Evolutionary conservation across 92 coral and sea anemone genomes (phyloP).

Genomic region (Zoanthus sociatus): DNA sequence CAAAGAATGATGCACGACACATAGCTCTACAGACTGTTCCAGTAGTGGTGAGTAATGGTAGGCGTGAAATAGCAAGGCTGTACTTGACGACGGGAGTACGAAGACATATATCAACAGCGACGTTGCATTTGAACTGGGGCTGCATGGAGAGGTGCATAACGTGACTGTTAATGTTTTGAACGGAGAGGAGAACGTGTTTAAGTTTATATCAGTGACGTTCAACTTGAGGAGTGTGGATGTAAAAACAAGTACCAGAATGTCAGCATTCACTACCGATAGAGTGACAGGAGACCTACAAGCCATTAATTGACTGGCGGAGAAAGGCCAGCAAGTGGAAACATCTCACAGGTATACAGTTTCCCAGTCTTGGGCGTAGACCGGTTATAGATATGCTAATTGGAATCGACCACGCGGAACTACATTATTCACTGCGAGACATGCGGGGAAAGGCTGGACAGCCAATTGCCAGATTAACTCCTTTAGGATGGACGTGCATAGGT

Average conservation of each 20-base stretch:
- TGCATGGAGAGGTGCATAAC: constrained; percentile 41
- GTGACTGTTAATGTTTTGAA: constrained; percentile 56
- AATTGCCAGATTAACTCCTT: constrained; percentile 59
- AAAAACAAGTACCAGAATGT: neutral
- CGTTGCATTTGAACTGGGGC: constrained; percentile 59
- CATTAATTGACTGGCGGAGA: constrained; percentile 40
- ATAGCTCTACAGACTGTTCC: constrained; percentile 59
- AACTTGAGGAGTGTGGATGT: constrained; percentile 26
- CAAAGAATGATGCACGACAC: no score
- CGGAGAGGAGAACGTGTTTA: constrained; percentile 19
- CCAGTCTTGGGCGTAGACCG: constrained; percentile 41
- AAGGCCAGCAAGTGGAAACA: constrained; percentile 33
- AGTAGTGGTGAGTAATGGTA: constrained; percentile 51
- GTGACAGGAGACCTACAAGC: constrained; percentile 38
- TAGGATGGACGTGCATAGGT: constrained; percentile 73
- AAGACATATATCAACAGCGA: constrained; percentile 62
- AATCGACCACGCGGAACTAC: constrained; percentile 59
- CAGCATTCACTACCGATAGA: constrained; percentile 26
- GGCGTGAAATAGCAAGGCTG: constrained; percentile 47
- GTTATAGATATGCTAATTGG: constrained; percentile 68
- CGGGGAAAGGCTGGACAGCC: constrained; percentile 60
- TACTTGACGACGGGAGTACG: constrained; percentile 62
- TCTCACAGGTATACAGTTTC: constrained; percentile 33
- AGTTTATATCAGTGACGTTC: constrained; percentile 26
- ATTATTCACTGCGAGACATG: constrained; percentile 50